phyloP scores from a whole-genome alignment of 2,113 vertebrate species.

The Podiceps cristatus region DNA sequence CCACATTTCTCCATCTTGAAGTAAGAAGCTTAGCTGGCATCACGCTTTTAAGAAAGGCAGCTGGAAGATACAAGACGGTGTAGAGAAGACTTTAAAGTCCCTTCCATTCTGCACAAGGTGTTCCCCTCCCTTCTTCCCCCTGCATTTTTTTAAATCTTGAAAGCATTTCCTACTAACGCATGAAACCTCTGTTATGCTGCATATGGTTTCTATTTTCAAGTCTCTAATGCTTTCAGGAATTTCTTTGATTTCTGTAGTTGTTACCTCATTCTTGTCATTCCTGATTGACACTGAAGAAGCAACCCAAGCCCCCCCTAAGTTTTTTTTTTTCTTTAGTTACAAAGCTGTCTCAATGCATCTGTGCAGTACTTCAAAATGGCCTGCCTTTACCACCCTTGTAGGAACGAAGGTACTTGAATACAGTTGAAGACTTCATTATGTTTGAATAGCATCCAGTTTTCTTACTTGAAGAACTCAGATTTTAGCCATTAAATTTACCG shows the following conservation, averaged over 20 bases:
- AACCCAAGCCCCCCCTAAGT: neutral
- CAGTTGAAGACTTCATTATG: neutral
- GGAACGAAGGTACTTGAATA: neutral
- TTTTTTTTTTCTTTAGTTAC: neutral
- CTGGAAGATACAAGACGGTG: neutral
- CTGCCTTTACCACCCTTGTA: neutral
- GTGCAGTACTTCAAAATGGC: neutral
- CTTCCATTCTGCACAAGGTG: neutral
- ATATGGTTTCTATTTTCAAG: constrained; percentile 73
- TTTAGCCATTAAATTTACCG: neutral
- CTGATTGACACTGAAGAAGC: neutral
- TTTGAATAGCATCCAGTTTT: neutral
- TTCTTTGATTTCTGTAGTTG: constrained; percentile 60
- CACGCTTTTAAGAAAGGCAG: neutral
- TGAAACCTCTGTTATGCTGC: constrained; percentile 2
- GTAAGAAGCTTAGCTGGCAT: neutral
- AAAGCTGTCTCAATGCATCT: neutral
- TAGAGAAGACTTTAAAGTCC: neutral
- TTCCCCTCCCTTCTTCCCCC: neutral
- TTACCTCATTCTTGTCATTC: constrained; percentile 39
- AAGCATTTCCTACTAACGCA: constrained; percentile 59
- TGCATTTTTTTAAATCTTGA: constrained; percentile 29
- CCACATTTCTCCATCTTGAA: neutral
- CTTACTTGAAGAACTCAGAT: neutral
- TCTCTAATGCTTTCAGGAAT: constrained; percentile 71